Evolutionary conservation across 1,140 invertebrate species (phyloP).

Genomic region (Acyrthosiphon pisum): DNA sequence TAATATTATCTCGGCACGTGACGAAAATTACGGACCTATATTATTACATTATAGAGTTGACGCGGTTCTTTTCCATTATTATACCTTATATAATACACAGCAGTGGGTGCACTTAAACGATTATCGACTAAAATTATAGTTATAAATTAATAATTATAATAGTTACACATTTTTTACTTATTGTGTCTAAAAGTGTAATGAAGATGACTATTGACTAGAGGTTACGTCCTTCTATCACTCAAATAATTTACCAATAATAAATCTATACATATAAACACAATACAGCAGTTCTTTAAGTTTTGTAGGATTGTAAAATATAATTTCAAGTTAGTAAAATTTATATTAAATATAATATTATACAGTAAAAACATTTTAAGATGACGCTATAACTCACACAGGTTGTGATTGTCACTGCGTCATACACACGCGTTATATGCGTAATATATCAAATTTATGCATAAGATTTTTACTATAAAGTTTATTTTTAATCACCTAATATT

Average conservation of each 20-base stretch:
- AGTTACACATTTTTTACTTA: not conserved
- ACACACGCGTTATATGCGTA: not conserved
- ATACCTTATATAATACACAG: not conserved
- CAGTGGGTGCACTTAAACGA: not conserved
- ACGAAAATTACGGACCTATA: not conserved
- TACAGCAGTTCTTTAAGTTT: not conserved
- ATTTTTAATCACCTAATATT: not conserved
- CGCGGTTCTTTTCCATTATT: not conserved
- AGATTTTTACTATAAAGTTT: not conserved
- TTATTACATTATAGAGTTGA: too few species aligned
- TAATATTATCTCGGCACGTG: not conserved
- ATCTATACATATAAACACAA: not conserved
- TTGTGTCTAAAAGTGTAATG: not conserved
- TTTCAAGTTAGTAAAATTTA: not conserved
- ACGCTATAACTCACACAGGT: not conserved
- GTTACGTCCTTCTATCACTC: not conserved
- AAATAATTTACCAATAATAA: not conserved
- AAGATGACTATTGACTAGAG: too few species aligned
- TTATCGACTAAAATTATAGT: not conserved
- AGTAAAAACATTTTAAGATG: not conserved
- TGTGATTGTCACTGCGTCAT: not conserved
- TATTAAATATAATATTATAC: not conserved
- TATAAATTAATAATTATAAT: not conserved
- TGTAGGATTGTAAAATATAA: not conserved
- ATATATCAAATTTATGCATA: not conserved